Evolutionary conservation across 2,888 invertebrate species (phyloP), one percentile per base, ranked within the genome.

Genomic region (Diarsia rubi): DNA sequence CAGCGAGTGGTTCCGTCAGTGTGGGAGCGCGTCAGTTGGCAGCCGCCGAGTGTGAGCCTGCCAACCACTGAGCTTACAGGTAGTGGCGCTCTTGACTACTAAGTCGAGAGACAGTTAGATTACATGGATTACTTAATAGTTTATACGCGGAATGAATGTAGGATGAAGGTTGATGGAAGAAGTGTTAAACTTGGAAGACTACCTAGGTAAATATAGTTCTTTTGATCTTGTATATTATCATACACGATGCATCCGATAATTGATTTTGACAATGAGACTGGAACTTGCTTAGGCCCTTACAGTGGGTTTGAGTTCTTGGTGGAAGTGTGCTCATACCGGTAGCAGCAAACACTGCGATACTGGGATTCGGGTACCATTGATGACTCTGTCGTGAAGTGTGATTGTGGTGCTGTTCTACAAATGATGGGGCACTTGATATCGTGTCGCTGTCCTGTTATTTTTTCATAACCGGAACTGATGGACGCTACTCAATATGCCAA

Each of bases 1-100:
- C 52, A 44, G 16, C 21, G 6, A 67, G 66, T 21, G 67, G 69
- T 81, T 75, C 83, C 81, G 74, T 47, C 69, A 83, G 73, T 84
- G 82, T 82, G 84, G 84, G 82, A 82, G 16, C 67, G 49, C 1
- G 44, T 54, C 76, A 42, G 45, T 81, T 82, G 82, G 84, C 82
- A 82, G 54, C 69, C 42, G 31, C 24, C n/a, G 59, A 19, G 27
- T 24, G 62, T 12, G 37, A 69, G 49, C 76, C 49, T 70, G 84
- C 82, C 82, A 82, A 62, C 72, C 81, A 54, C 59, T 70, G 67
- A n/a, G 64, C 74, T 70, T 78, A 69, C 2, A 45, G 19, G 52
- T 31, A 24, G n/a, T 8, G 0, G 21, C n/a, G 19, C 60, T 16
- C 24, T n/a, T 16, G 82, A 69, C 73, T 82, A 67, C 81, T 42